Evolutionary conservation across 2,113 vertebrate genomes (phyloP).

Genomic region (Tragelaphus imberbis): DNA sequence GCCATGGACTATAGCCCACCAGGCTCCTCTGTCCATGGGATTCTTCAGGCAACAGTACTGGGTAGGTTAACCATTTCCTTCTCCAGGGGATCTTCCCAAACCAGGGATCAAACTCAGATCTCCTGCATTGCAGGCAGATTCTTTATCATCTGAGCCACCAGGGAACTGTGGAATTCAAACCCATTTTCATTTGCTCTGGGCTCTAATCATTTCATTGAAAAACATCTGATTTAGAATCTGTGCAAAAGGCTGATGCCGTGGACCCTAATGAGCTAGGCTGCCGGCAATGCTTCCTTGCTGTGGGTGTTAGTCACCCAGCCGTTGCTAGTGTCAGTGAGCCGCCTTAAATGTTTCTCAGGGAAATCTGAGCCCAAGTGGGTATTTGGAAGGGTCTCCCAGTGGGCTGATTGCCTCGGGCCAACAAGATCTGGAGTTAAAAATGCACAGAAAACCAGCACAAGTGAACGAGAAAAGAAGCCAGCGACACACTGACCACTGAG

Average conservation of each 20-base stretch:
- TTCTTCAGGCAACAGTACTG: not conserved
- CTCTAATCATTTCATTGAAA: not conserved
- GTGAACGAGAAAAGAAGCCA: not conserved
- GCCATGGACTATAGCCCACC: not conserved
- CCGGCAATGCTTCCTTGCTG: not conserved
- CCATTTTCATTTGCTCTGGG: not conserved
- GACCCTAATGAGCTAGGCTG: not conserved
- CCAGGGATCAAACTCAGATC: not conserved
- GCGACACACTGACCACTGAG: rapidly evolving
- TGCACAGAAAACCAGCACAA: rapidly evolving
- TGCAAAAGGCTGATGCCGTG: rapidly evolving
- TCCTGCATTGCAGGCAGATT: not conserved
- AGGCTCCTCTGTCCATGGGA: not conserved
- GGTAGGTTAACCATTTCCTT: not conserved
- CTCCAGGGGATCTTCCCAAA: not conserved
- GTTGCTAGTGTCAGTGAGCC: rapidly evolving
- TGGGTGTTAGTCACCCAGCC: rapidly evolving
- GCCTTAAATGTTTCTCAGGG: not conserved
- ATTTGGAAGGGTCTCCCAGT: not conserved
- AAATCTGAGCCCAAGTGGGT: not conserved
- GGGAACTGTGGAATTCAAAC: not conserved
- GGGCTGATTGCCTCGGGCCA: not conserved
- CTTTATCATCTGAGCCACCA: not conserved
- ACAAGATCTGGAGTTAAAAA: not conserved
- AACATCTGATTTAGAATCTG: not conserved